Conservation (phyloP, 2,797 vertebrate genomes). For the Gallinago solitaria region DNA sequence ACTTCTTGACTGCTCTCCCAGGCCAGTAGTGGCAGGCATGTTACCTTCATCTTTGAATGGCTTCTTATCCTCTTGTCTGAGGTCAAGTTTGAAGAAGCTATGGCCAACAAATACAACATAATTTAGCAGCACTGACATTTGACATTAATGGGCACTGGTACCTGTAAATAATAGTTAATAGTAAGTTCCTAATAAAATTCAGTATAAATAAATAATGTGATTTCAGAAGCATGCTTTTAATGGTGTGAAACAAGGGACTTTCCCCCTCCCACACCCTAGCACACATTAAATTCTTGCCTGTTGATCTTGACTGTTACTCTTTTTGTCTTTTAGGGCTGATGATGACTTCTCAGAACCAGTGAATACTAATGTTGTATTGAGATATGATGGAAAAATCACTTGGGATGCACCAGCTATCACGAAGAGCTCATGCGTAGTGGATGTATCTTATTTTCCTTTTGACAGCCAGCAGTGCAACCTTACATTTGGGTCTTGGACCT, state of each 20-base stretch:
- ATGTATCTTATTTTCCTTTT: constrained; percentile 96
- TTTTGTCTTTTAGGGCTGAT: constrained; percentile 84
- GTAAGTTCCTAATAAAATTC: not conserved
- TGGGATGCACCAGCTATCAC: constrained; percentile 98
- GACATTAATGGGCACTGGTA: not conserved
- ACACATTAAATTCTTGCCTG: not conserved
- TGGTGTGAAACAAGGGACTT: not conserved
- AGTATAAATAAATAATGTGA: not conserved
- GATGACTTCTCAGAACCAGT: constrained; percentile 88
- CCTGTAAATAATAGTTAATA: not conserved
- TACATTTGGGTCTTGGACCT: constrained; percentile 98
- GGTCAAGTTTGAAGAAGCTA: not conserved
- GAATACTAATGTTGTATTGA: constrained; percentile 93
- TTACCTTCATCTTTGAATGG: not conserved
- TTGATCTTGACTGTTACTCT: not conserved
- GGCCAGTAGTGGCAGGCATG: not conserved
- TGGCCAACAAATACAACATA: not conserved
- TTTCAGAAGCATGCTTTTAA: not conserved
- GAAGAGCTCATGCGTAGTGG: constrained; percentile 95
- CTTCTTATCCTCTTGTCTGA: not conserved
- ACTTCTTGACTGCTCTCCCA: not conserved
- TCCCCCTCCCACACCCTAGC: not conserved
- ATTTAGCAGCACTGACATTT: not conserved
- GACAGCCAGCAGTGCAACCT: constrained; percentile 95
- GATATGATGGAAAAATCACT: constrained; percentile 93